Evolutionary conservation across 2,888 invertebrate species (phyloP), one percentile per base, ranked within the genome.

Genomic region (Mylabris sibirica): DNA sequence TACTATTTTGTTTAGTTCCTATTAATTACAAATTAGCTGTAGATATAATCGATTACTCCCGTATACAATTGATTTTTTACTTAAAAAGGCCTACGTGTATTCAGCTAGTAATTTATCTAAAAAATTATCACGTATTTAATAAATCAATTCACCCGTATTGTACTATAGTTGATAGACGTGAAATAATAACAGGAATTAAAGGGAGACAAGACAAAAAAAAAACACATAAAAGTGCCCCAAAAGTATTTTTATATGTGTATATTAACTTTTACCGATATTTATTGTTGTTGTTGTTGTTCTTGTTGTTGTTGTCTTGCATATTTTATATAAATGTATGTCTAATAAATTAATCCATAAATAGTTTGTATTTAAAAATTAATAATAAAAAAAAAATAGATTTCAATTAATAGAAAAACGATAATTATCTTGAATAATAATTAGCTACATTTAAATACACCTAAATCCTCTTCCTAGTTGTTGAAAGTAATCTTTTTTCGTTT

Each of bases 201-300:
- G 30, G 30, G 8, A 30, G 4, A 60, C 35, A 63, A 35, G 22
- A 61, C 53, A 60, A 34, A 1, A 64, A 49, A 65, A 65, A 60
- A 53, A n/a, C 17, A 49, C 63, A 66, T 68, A 34, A 69, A 73
- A 68, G 70, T 70, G 72, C 73, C 70, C 70, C 66, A 65, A 71
- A 44, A 65, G 66, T 75, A 73, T 75, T 75, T 75, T 75, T 75
- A 68, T 75, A 75, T 70, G 71, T 73, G 69, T 65, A 67, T 67
- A 30, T 30, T 30, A 30, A 30, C 30, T 30, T 30, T 30, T 30
- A 30, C 30, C 30, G 1, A 67, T 65, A 60, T 35, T 20, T 66
- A 12, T 53, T 49, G 11, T 49, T 41, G 41, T 41, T n/a, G n/a
- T 41, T 14, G n/a, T 41, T 35, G 35, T 41, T 41, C n/a, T 41